Percentiles rank a stretch among this genome's conserved stretches.
These are phyloP conservation scores for Strigops habroptila DNA, from an alignment of 2,113 vertebrate genomes.

Conservation along the genomic window DNA sequence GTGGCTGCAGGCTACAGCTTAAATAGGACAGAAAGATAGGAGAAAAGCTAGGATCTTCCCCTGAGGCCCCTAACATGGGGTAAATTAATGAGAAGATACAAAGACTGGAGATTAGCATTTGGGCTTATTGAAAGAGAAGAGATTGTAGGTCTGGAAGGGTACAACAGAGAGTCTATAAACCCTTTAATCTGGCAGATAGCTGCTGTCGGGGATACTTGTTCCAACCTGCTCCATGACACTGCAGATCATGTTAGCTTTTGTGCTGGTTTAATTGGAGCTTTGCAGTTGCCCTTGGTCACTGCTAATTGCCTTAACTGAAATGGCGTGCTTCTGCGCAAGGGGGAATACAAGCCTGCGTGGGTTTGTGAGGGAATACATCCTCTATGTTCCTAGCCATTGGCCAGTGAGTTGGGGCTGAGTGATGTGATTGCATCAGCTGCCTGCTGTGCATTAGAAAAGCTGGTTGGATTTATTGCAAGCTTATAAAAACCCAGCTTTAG, in stretches of 20 bases:
- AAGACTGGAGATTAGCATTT: not conserved
- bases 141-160: not conserved
- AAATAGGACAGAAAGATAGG: not conserved
- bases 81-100: slow-evolving; percentile 15
- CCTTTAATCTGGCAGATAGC: slow-evolving; percentile 49
- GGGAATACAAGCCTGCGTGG: not conserved
- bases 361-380: slow-evolving; percentile 11
- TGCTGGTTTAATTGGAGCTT: slow-evolving; percentile 56
- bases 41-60: not conserved
- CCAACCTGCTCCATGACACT: slow-evolving; percentile 34
- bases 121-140: not conserved
- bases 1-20: not conserved
- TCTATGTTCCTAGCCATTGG: not conserved
- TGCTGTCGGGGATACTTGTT: not conserved
- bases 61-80: not conserved
- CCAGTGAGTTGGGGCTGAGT: not conserved
- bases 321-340: fast-evolving
- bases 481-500: not conserved
- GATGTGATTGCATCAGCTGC: slow-evolving; percentile 17
- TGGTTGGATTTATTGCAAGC: slow-evolving; percentile 2
- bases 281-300: slow-evolving; percentile 57
- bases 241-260: slow-evolving; percentile 47
- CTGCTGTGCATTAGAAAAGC: slow-evolving; percentile 22
- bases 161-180: not conserved
- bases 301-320: slow-evolving; percentile 66